Evolutionary conservation across 2,888 invertebrate species (phyloP), one percentile per base, ranked within the genome.

Genomic region (Pollenia labialis): DNA sequence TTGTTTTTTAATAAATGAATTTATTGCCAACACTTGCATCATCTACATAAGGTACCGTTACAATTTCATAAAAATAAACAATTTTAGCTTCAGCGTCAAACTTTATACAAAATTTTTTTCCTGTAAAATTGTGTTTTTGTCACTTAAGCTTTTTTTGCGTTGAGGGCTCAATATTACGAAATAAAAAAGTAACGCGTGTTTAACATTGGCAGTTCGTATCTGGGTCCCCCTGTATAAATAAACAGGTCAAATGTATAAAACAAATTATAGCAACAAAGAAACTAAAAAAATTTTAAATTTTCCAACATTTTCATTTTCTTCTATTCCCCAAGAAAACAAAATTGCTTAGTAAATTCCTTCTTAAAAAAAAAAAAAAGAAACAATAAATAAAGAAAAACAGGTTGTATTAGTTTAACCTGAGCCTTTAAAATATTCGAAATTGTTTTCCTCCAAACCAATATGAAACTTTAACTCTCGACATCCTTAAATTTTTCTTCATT

Each of bases 381-480:
- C 23, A 1, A 32, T 32, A 6, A 32, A 32, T 52, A 79, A 68
- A 23, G n/a, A 23, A 23, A 48, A 83, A 86, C 82, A 86, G 85
- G 85, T 86, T 86, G 86, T 75, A 58, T 81, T 85, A 74, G 84
- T 75, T 86, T 86, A 86, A 86, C 86, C 86, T 83, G 75, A 86
- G 83, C 79, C 86, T 86, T 86, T 69, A 48, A 85, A 85, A 81
- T 85, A 66, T 56, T 76, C 71, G 23, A 32, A 62, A 80, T 79
- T 69, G 23, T 80, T 66, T 66, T 62, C 66, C 64, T 12, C 54
- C 64, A 23, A 32, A 66, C 44, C 54, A 52, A 32, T 32, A 9
- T 66, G 66, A 48, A 74, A 74, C 79, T 79, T 79, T 60, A 69
- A 50, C 79, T 69, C 66, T 48, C 48, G n/a, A 44, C 50, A 66